Evolutionary conservation across 2,797 vertebrate species (phyloP).

Genomic region (Crenichthys baileyi): DNA sequence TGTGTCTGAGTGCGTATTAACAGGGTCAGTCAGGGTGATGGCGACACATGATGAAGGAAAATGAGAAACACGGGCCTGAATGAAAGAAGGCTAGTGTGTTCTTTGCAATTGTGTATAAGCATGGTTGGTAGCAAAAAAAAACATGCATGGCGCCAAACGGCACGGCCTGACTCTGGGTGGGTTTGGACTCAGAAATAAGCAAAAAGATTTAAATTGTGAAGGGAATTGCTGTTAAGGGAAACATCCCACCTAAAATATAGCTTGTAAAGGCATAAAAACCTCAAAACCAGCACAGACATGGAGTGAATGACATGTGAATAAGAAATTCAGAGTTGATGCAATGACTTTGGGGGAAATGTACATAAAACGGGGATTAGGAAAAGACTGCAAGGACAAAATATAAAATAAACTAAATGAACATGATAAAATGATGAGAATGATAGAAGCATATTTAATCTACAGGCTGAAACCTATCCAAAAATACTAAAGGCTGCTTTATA

Average conservation of each 20-base stretch:
- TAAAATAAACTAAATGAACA: constrained; percentile 6
- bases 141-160: constrained; percentile 59
- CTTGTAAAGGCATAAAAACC: constrained; percentile 23
- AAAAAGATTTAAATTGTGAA: constrained; percentile 41
- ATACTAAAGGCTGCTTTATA: too few species aligned
- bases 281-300: constrained; percentile 16
- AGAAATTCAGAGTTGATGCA: constrained; percentile 22
- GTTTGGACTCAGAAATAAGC: constrained; percentile 44
- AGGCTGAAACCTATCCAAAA: constrained; percentile 7
- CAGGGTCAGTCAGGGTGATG: constrained; percentile 70
- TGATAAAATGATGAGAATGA: not conserved
- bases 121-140: constrained; percentile 45
- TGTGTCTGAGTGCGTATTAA: constrained; percentile 45
- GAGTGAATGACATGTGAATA: constrained; percentile 20
- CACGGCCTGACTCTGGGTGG: constrained; percentile 54
- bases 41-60: constrained; percentile 72
- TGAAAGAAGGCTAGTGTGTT: constrained; percentile 67
- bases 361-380: not conserved
- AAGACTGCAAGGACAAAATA: constrained; percentile 15
- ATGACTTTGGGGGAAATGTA: not conserved
- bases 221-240: constrained; percentile 51
- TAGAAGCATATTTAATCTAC: constrained; percentile 17
- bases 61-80: constrained; percentile 52
- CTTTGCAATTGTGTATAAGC: constrained; percentile 57
- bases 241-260: constrained; percentile 25